A percentile compares a stretch with the other conserved stretches of the same genome.
phyloP scores from a whole-genome alignment of 1,140 invertebrate species.

The Marisa cornuarietis region DNA sequence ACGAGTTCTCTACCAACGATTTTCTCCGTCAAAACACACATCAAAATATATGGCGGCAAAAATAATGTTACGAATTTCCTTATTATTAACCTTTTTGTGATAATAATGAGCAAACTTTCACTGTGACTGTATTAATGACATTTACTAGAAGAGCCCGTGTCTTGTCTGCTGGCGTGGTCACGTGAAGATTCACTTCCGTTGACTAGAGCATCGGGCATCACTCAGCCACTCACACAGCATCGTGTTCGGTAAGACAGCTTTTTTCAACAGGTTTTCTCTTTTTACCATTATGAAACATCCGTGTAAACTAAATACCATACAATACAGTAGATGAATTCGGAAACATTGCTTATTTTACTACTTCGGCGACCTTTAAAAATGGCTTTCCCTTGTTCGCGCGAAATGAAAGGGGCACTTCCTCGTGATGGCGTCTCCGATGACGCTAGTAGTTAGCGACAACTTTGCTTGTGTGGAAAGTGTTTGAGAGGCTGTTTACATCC shows the following conservation, averaged over 20 bases:
- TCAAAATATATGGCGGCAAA: too few species aligned
- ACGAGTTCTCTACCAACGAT: too few species aligned
- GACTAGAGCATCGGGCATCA: slow-evolving; percentile 22
- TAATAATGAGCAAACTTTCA: neutral
- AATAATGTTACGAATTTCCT: neutral
- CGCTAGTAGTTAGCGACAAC: too few species aligned
- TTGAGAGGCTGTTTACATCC: neutral
- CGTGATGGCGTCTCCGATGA: neutral
- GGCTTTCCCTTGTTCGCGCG: slow-evolving; percentile 21
- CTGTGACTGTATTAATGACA: neutral
- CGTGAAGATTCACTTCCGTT: slow-evolving; percentile 25
- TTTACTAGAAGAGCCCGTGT: neutral
- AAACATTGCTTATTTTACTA: neutral
- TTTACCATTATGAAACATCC: neutral
- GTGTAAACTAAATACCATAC: neutral
- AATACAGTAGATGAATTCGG: neutral
- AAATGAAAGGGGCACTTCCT: slow-evolving; percentile 22
- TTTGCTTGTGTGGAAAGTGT: too few species aligned
- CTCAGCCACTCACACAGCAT: slow-evolving; percentile 2
- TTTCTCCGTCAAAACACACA: too few species aligned
- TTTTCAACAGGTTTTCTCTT: neutral
- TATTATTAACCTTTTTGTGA: neutral
- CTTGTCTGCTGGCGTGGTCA: slow-evolving; percentile 26
- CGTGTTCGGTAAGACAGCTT: slow-evolving; percentile 1
- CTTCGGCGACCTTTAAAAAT: slow-evolving; percentile 2